phyloP scores from a whole-genome alignment of 2,888 invertebrate species.

The Panzeria rudis region DNA sequence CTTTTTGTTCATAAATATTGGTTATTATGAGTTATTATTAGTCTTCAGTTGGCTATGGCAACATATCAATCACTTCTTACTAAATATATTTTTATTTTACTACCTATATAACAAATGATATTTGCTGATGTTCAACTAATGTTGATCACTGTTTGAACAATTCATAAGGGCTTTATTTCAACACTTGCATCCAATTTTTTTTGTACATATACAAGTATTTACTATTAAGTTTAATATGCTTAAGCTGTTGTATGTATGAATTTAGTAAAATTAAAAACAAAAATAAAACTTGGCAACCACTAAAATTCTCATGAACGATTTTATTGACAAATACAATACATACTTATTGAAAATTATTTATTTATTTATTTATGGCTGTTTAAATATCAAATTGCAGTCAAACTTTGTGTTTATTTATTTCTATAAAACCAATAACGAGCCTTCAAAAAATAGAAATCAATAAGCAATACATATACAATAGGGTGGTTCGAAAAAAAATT shows the following conservation, averaged over 20 bases:
- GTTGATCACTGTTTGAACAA: not conserved
- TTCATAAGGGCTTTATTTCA: conserved; percentile 1
- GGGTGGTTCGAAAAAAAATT: too few species aligned
- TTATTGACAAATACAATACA: conserved; percentile 53
- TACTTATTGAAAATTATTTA: conserved; percentile 59
- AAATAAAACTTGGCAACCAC: conserved; percentile 41
- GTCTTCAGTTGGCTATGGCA: too few species aligned
- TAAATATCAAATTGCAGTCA: conserved; percentile 61
- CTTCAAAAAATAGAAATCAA: not conserved
- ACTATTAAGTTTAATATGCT: not conserved
- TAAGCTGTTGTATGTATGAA: not conserved
- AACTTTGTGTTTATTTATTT: conserved; percentile 54
- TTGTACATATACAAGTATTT: not conserved
- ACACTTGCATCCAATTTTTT: not conserved
- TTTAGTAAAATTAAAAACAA: conserved; percentile 6
- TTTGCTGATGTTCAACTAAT: not conserved
- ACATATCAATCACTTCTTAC: too few species aligned
- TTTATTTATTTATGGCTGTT: conserved; percentile 63
- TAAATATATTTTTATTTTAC: too few species aligned
- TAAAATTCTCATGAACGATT: conserved; percentile 24
- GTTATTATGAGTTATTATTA: too few species aligned
- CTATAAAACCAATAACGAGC: not conserved
- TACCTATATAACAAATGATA: too few species aligned
- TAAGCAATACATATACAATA: too few species aligned
- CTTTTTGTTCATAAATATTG: too few species aligned